Percentiles rank a stretch among this genome's conserved stretches.
These are phyloP conservation scores for Mythimna vitellina DNA, from an alignment of 2,888 invertebrate species.

Conservation along the genomic window DNA sequence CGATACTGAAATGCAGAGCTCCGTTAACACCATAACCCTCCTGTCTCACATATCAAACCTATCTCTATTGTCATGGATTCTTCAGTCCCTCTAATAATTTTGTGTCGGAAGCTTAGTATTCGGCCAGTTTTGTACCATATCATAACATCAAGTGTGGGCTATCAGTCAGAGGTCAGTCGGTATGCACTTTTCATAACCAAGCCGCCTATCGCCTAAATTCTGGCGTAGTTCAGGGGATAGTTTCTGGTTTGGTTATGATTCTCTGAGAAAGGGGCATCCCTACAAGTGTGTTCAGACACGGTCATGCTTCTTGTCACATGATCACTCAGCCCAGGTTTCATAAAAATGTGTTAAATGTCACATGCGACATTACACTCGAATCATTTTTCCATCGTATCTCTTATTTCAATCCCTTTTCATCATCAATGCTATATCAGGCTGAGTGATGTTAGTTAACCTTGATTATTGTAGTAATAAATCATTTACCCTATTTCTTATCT, in stretches of 20 bases:
- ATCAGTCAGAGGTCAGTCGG: background rate
- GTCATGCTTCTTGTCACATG: background rate
- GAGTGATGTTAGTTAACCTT: constrained; percentile 1
- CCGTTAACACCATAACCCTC: constrained; percentile 29
- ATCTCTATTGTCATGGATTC: background rate
- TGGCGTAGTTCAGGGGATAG: background rate
- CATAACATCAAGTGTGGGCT: background rate
- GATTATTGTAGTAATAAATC: constrained; percentile 33
- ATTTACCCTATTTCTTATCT: constrained; percentile 26
- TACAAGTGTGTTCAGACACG: constrained; percentile 2
- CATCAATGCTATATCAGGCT: background rate
- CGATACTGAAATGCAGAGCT: constrained; percentile 92
- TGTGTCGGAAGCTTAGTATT: constrained; percentile 20
- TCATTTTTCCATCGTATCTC: background rate
- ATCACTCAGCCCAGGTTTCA: background rate
- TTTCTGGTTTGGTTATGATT: background rate
- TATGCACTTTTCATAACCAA: background rate
- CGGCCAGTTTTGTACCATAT: background rate
- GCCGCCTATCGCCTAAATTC: background rate
- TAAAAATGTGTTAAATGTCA: background rate
- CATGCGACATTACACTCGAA: background rate
- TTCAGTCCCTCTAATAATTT: constrained; percentile 8
- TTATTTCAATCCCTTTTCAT: background rate
- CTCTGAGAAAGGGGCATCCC: background rate
- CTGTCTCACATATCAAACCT: background rate